Base-by-base conservation (phyloP, 2,888 invertebrate species). In the Limnephilus rhombicus region DNA sequence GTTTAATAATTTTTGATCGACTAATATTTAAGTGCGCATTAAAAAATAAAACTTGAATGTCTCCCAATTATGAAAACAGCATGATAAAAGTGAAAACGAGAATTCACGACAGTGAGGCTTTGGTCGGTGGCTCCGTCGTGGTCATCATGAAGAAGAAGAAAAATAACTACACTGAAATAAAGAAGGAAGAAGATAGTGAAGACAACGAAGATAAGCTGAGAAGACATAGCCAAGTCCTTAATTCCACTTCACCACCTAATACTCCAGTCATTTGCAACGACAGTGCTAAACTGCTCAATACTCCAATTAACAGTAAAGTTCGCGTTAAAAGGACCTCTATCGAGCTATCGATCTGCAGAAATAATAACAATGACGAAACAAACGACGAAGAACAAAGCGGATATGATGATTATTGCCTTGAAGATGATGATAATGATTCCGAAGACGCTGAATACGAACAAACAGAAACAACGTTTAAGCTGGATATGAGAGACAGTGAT, bases 101-200 rank as follows among this genome's bases (percentile, higher is more conserved):
- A 68, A 24, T 91, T n/a, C 89, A 83, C 41, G 91, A 91, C 24
- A 91, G 88, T 24, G 80, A 91, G 41, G 91, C 85, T 2, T 83
- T 89, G 49, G 81, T 85, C 15, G 83, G 83, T 7, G 91, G 91
- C 37, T 89, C 31, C 4, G 89, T 89, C 12, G 68, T 91, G 37
- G 89, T 91, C n/a, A 82, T 83, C 12, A 53, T 81, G 18, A 88
- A n/a, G 37, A 53, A 82, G 7, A 88, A 82, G n/a, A 89, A 89
- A 24, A 53, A 83, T 83, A n/a, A 80, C 24, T 80, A n/a, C 24
- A 34, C 34, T 3, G 88, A 89, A 34, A 41, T 37, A 45, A 80
- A 37, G 12, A 80, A 24, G 24, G 24, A 68, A 34, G 34, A 80
- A 7, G 88, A 89, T 12, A 24, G 34, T 31, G 31, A 89, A 37